These are phyloP conservation scores for Lepidurus arcticus DNA, from an alignment of 1,140 invertebrate species.

Conservation along the genomic window DNA sequence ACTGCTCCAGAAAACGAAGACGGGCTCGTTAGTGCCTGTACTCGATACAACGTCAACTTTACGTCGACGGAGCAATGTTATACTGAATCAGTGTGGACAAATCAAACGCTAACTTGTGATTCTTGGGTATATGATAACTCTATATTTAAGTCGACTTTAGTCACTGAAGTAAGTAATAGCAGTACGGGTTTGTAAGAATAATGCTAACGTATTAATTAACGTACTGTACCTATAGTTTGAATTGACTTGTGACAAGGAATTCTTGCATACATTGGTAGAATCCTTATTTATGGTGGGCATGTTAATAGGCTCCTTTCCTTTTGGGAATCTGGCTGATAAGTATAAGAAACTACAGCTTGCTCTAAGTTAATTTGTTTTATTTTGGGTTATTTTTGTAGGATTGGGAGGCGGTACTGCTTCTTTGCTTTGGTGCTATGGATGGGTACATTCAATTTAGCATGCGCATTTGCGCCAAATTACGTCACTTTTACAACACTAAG, in stretches of 20 bases:
- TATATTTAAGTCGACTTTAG: slow-evolving; percentile 27
- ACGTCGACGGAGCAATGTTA: slow-evolving; percentile 17
- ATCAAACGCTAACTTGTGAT: neutral
- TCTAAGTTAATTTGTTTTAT: neutral
- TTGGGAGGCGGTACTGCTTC: slow-evolving; percentile 27
- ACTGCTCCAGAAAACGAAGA: neutral
- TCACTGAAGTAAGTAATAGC: slow-evolving; percentile 29
- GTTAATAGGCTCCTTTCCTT: slow-evolving; percentile 23
- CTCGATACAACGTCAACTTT: slow-evolving; percentile 13
- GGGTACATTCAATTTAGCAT: slow-evolving; percentile 24
- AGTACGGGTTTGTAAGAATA: neutral
- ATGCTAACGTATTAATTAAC: neutral
- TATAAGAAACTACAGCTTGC: neutral
- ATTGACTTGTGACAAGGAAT: slow-evolving; percentile 28
- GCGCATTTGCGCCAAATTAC: slow-evolving; percentile 26
- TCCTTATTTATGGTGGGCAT: slow-evolving; percentile 30
- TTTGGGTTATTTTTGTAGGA: neutral
- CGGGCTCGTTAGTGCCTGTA: neutral
- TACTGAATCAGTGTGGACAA: neutral
- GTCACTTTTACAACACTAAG: slow-evolving; percentile 23
- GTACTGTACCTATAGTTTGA: slow-evolving; percentile 16
- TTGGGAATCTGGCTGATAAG: slow-evolving; percentile 30
- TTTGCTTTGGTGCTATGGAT: slow-evolving; percentile 28
- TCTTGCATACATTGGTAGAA: slow-evolving; percentile 26
- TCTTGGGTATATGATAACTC: slow-evolving; percentile 32